Evolutionary conservation across 2,113 vertebrate genomes (phyloP), one percentile per base, ranked within the genome.

Genomic region (Muntiacus muntjak): DNA sequence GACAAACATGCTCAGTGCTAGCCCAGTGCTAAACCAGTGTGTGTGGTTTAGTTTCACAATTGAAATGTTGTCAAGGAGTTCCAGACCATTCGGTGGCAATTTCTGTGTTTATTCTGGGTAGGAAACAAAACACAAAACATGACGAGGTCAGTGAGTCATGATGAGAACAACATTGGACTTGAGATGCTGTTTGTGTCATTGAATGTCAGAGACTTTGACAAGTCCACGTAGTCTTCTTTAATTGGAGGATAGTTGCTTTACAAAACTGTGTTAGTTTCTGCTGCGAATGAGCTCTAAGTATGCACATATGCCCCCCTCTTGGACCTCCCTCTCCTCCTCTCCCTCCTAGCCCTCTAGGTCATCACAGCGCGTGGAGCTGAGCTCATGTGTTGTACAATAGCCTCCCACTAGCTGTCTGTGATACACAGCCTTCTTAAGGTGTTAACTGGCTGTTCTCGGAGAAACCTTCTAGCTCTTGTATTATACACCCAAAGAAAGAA

Each of bases 101-200:
- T 81, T 43, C 19, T 87, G 21, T 62, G 83, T 85, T 58, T 64
- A 58, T 88, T 84, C 30, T 58, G 64, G 3, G 17, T 25, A 15
- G 17, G 16, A 64, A 87, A 55, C 12, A 58, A 26, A 23, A 26
- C 19, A 71, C 33, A 0, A 67, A 50, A 45, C 30, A 30, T 0
- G 26, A 13, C 25, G 14, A 54, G 4, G 45, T 7, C 7, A 16
- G n/a, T 23, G 14, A 2, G 1, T 6, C 13, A 9, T 55, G 10
- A 54, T n/a, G 17, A 19, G 52, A 64, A 54, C 14, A 36, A 23
- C 11, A 19, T 2, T 19, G 50, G 45, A 45, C 33, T 40, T 13
- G 43, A 54, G 10, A 28, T 12, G 33, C 5, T 47, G 9, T 11
- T 25, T 50, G 23, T 86, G 19, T 67, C 7, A 60, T 1, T 45